These are phyloP conservation scores for Pachydiplax longipennis DNA, from an alignment of 2,888 invertebrate genomes.

Conservation along the genomic window DNA sequence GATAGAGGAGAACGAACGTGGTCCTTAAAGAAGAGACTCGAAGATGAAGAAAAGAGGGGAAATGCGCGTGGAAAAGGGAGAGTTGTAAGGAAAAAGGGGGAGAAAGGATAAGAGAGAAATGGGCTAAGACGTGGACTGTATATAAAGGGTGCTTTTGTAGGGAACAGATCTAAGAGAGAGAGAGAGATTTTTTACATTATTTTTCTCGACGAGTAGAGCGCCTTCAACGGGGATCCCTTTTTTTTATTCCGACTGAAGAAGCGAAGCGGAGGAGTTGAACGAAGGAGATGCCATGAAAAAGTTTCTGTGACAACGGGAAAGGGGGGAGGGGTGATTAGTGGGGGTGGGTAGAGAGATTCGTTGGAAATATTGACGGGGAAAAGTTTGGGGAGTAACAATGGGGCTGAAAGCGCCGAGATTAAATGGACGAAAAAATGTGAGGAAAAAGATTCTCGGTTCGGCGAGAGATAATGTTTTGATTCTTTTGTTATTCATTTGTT, in stretches of 20 bases:
- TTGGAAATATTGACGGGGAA: slow-evolving; percentile 31
- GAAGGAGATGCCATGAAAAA: neutral
- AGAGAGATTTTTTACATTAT: neutral
- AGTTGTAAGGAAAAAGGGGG: neutral
- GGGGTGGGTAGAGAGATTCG: neutral
- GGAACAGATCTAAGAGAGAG: neutral
- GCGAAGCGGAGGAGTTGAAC: neutral
- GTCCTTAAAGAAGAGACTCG: neutral
- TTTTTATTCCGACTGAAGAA: neutral
- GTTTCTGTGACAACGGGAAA: neutral
- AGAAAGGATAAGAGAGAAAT: neutral
- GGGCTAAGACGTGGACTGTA: neutral
- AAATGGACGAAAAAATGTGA: slow-evolving; percentile 35
- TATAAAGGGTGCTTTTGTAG: neutral
- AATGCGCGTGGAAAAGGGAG: neutral
- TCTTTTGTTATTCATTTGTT: slow-evolving; percentile 40
- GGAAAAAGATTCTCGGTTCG: neutral
- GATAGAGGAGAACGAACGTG: neutral
- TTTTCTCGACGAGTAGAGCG: neutral
- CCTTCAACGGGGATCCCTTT: neutral
- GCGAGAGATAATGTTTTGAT: slow-evolving; percentile 33
- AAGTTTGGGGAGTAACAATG: slow-evolving; percentile 37
- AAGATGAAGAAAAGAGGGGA: neutral
- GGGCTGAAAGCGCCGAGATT: slow-evolving; percentile 18
- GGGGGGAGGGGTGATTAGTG: neutral